Percentiles rank a stretch among this genome's conserved stretches.
These are phyloP conservation scores for Cheilosia urbana DNA, from an alignment of 2,888 invertebrate genomes.

Conservation along the genomic window DNA sequence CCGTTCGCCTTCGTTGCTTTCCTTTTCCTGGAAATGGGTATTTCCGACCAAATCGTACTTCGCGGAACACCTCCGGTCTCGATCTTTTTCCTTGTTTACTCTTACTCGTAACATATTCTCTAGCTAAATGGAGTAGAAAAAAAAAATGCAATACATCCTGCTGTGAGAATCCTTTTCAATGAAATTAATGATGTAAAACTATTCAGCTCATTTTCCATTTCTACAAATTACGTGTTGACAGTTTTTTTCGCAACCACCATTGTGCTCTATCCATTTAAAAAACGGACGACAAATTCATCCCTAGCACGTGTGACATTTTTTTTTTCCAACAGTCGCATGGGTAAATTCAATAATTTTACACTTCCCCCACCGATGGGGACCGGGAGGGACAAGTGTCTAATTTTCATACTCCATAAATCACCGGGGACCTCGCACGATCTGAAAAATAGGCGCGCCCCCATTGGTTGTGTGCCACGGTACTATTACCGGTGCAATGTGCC, in stretches of 20 bases:
- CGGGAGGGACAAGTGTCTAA: background rate
- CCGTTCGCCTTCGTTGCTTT: background rate
- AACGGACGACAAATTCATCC: background rate
- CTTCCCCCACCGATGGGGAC: background rate
- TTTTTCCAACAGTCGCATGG: constrained; percentile 14
- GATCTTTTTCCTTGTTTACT: background rate
- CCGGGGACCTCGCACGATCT: constrained; percentile 1
- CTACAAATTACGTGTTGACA: background rate
- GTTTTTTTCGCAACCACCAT: too few relatives aligned
- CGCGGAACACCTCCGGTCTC: background rate
- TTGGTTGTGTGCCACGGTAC: constrained; percentile 3
- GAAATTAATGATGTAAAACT: constrained; percentile 23
- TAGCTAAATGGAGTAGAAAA: constrained; percentile 7
- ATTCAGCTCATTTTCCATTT: constrained; percentile 3
- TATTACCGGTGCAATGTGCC: constrained; percentile 6
- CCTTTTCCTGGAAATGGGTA: background rate
- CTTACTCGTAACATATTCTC: background rate
- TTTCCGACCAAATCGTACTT: background rate
- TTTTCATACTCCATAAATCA: constrained; percentile 57
- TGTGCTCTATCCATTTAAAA: background rate
- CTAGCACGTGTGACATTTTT: constrained; percentile 7
- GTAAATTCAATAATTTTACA: constrained; percentile 32
- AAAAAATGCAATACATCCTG: background rate
- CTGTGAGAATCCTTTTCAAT: background rate
- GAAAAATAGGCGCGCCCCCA: constrained; percentile 20